These are phyloP conservation scores for Coluber constrictor DNA, from an alignment of 2,797 vertebrate species.

Conservation along the genomic window DNA sequence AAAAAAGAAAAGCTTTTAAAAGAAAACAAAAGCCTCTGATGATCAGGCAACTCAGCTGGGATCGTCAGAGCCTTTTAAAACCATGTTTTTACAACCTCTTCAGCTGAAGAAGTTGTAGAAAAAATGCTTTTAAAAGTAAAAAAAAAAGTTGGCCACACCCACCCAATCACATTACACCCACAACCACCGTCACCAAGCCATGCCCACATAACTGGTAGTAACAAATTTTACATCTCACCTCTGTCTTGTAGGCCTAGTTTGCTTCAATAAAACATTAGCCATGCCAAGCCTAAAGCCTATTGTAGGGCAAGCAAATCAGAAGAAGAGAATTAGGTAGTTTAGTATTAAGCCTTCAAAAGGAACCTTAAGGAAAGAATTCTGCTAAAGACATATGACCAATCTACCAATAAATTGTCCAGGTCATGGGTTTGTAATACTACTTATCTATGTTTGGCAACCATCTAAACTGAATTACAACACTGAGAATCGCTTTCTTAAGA, in stretches of 20 bases:
- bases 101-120: no score
- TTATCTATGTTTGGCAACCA: neutral
- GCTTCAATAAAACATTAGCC: neutral
- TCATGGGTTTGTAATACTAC: neutral
- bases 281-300: neutral
- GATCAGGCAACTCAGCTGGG: no score
- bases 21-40: no score
- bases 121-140: no score
- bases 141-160: no score
- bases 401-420: neutral
- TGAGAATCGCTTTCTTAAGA: neutral
- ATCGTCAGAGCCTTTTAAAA: no score
- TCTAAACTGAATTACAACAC: neutral
- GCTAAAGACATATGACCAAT: neutral
- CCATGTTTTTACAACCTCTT: no score
- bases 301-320: neutral
- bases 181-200: no score
- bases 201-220: no score
- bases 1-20: no score
- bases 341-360: neutral
- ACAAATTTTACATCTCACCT: no score
- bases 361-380: neutral
- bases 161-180: no score
- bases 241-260: neutral
- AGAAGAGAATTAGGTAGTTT: neutral